A percentile compares a stretch with the other conserved stretches of the same genome.
These are phyloP conservation scores for Drosophila orena DNA, from an alignment of 1,140 invertebrate genomes.

Conservation along the genomic window DNA sequence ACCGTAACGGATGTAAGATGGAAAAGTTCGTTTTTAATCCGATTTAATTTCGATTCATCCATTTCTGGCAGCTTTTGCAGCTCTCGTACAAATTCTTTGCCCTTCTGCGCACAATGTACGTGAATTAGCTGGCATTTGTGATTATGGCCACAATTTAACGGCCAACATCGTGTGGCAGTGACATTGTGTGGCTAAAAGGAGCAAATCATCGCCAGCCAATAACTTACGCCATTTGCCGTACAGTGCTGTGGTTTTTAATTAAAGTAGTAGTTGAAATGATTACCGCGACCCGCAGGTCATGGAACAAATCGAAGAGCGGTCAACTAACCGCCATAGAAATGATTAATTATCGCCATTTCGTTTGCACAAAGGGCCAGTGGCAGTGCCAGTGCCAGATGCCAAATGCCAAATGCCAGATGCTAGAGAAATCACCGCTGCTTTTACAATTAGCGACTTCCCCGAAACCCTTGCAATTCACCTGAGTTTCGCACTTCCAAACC, in stretches of 20 bases:
- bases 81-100: conserved; percentile 73
- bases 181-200: conserved; percentile 46
- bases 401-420: conserved; percentile 45
- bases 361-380: conserved; percentile 51
- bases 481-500: conserved; percentile 10
- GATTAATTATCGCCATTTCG: conserved; percentile 75
- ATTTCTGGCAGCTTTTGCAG: conserved; percentile 54
- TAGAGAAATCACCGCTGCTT: conserved; percentile 54
- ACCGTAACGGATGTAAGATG: conserved; percentile 63
- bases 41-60: background rate
- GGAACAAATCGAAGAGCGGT: conserved; percentile 42
- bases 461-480: conserved; percentile 15
- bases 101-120: conserved; percentile 67
- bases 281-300: conserved; percentile 54
- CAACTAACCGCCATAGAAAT: conserved; percentile 68
- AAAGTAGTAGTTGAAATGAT: conserved; percentile 60
- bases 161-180: conserved; percentile 43
- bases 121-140: conserved; percentile 34
- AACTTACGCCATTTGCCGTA: conserved; percentile 68
- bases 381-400: conserved; percentile 40
- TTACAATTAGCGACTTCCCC: conserved; percentile 51
- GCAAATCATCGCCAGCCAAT: conserved; percentile 68
- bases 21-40: background rate
- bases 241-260: conserved; percentile 69
- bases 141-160: conserved; percentile 18